A percentile compares a stretch with the other conserved stretches of the same genome.
Conservation (phyloP, 2,888 invertebrate species). For the Philhelius pedissequus region DNA sequence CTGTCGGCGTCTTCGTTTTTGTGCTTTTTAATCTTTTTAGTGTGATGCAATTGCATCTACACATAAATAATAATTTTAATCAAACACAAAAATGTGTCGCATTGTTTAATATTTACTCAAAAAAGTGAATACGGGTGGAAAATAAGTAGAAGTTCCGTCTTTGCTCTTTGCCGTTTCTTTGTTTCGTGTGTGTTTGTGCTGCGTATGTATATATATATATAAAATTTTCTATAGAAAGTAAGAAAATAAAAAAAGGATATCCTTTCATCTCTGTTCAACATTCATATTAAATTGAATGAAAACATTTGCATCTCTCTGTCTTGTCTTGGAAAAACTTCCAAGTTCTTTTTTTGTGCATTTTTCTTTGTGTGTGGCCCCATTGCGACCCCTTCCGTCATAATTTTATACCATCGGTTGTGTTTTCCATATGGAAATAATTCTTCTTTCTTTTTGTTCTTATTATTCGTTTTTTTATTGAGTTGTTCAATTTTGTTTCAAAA, state of each 20-base stretch:
- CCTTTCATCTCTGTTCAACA: slow-evolving; percentile 27
- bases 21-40: neutral
- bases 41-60: slow-evolving; percentile 24
- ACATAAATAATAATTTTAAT: neutral
- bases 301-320: slow-evolving; percentile 30
- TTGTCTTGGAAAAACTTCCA: slow-evolving; percentile 50
- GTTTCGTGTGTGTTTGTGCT: slow-evolving; percentile 2
- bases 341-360: slow-evolving; percentile 14
- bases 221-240: no score
- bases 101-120: neutral
- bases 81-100: neutral
- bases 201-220: neutral
- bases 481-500: neutral
- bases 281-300: neutral
- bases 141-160: neutral
- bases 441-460: slow-evolving; percentile 32
- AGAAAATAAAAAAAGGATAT: neutral
- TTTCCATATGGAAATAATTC: neutral
- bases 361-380: slow-evolving; percentile 1
- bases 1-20: slow-evolving; percentile 28
- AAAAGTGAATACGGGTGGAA: neutral
- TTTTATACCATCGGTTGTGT: neutral
- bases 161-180: neutral
- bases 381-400: neutral
- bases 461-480: neutral